Conservation (phyloP, 2,797 vertebrate species). For the Mormyrops boulengeri region DNA sequence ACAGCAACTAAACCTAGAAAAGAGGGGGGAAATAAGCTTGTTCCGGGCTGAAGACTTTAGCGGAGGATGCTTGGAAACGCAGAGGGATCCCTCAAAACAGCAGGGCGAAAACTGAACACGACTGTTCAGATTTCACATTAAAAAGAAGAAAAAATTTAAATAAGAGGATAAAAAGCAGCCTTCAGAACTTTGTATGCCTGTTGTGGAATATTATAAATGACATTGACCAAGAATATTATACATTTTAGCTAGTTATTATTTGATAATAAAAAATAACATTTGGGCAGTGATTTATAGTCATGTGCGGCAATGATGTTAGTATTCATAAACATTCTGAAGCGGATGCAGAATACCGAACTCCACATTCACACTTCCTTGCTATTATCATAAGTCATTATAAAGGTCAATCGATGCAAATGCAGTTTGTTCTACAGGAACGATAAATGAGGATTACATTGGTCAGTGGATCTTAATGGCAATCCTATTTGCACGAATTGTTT, state of each 20-base stretch:
- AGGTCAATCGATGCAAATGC: slow-evolving; percentile 3
- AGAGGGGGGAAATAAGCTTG: slow-evolving; percentile 14
- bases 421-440: neutral
- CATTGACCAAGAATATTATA: neutral
- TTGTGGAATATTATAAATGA: neutral
- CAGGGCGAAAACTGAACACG: neutral
- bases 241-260: neutral
- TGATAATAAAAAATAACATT: neutral
- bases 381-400: neutral
- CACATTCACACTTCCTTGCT: neutral
- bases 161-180: neutral
- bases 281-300: neutral
- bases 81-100: neutral
- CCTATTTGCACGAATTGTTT: neutral
- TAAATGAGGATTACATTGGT: neutral
- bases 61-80: neutral
- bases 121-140: neutral
- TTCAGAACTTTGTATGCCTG: neutral
- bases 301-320: neutral
- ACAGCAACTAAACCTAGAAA: slow-evolving; percentile 20
- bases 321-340: neutral
- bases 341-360: neutral
- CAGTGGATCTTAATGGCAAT: neutral
- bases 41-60: slow-evolving; percentile 23
- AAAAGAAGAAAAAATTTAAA: neutral